phyloP scores from a whole-genome alignment of 2,797 vertebrate species.

The Podargus strigoides region DNA sequence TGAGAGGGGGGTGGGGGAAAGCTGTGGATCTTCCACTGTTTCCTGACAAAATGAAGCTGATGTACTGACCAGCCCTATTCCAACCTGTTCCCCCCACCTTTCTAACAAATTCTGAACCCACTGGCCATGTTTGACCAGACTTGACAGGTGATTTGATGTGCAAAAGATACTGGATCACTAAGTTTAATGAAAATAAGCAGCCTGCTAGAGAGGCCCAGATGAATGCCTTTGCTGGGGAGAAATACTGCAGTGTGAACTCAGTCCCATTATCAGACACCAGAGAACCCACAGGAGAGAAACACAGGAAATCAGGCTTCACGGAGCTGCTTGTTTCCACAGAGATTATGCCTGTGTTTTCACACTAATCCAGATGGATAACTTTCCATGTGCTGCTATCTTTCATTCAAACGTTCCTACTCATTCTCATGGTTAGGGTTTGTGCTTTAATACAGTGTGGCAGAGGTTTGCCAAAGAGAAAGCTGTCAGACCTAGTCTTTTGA shows the following conservation, averaged over 20 bases:
- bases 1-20: background rate
- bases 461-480: background rate
- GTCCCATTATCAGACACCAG: background rate
- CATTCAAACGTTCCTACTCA: background rate
- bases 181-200: background rate
- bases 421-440: constrained; percentile 11
- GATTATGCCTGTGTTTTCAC: constrained; percentile 43
- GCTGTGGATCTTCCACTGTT: background rate
- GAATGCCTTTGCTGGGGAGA: background rate
- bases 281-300: constrained; percentile 41
- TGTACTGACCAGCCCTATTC: background rate
- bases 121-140: background rate
- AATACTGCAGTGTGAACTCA: background rate
- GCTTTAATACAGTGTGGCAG: background rate
- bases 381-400: constrained; percentile 54
- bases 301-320: constrained; percentile 35
- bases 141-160: background rate
- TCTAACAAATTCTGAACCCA: background rate
- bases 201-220: background rate
- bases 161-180: background rate
- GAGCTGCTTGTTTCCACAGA: constrained; percentile 48
- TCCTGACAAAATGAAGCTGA: background rate
- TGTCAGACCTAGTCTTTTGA: background rate
- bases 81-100: background rate
- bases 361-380: constrained; percentile 53